phyloP scores from a whole-genome alignment of 2,888 invertebrate genomes.

The Eueremaeus valkanovi region DNA sequence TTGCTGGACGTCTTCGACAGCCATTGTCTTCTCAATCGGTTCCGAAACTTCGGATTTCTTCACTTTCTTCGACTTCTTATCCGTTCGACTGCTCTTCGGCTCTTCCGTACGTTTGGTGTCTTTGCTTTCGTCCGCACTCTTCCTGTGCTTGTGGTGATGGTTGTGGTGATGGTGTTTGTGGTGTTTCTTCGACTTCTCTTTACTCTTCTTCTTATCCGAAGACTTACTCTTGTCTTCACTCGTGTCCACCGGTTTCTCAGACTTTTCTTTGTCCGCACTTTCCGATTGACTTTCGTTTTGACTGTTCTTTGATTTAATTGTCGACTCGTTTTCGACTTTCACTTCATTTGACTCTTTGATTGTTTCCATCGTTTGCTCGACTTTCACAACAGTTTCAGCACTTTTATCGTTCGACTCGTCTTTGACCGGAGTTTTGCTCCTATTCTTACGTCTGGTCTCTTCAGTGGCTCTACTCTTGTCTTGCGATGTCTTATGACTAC shows the following conservation, averaged over 20 bases:
- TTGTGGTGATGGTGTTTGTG: slow-evolving; percentile 37
- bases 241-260: too few relatives aligned
- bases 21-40: too few relatives aligned
- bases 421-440: neutral
- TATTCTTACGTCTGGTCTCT: neutral
- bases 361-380: neutral
- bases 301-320: neutral
- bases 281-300: neutral
- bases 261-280: neutral
- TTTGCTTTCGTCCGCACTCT: neutral
- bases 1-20: too few relatives aligned
- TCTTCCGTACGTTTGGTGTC: neutral
- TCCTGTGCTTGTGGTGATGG: slow-evolving; percentile 35
- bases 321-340: neutral
- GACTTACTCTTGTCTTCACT: too few relatives aligned
- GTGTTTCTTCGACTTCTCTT: slow-evolving; percentile 23
- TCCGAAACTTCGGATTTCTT: too few relatives aligned
- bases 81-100: neutral
- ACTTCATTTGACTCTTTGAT: neutral
- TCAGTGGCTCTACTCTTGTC: neutral
- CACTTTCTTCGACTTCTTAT: too few relatives aligned
- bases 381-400: neutral
- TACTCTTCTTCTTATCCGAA: slow-evolving; percentile 13
- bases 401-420: neutral
- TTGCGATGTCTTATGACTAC: neutral